Base-by-base conservation (phyloP, 2,797 vertebrate species). In the Phoxinus dragarum region DNA sequence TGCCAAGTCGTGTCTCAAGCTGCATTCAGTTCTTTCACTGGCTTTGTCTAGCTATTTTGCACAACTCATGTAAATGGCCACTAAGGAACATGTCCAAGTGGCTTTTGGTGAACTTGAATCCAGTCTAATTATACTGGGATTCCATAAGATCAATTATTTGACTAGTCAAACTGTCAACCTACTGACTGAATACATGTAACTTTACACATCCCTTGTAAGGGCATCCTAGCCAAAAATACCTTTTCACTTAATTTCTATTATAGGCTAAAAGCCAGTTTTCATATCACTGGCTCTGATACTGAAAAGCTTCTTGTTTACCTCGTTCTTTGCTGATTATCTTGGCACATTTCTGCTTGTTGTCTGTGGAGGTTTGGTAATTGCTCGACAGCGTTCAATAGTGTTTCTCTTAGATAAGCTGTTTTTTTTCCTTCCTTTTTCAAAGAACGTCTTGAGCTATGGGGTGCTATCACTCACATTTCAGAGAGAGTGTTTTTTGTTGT, bases 291-390 rank as follows among this genome's bases (percentile, higher is more conserved):
- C 61, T 74, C 12, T 47, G 85, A 71, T 56, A 71, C 64, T 19
- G 67, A 83, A 78, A 56, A 74, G 31, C 68, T 61, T 80, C 61
- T 86, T 86, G 87, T 84, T 86, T 74, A 80, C 86, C 64, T 72
- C 34, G 1, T 59, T 77, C 71, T 80, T 77, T 87, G 78, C 49
- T 64, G 47, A 77, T 87, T 80, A 69, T 42, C 78, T 84, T 42
- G 42, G 81, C 38, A 49, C 73, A 74, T 77, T 54, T 80, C 72
- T 64, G 56, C 68, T 38, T 61, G 52, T 78, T 80, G 81, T 68
- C 67, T 75, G 42, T 61, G 59, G 76, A 73, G 42, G 56, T 66
- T 78, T 52, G 49, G 66, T 84, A 83, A 78, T 86, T 81, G 83
- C 76, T 79, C 11, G 31, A 79, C 66, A 36, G 68, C 38, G 23